Conservation (phyloP, 2,797 vertebrate species). For the Coregonus sp. region DNA sequence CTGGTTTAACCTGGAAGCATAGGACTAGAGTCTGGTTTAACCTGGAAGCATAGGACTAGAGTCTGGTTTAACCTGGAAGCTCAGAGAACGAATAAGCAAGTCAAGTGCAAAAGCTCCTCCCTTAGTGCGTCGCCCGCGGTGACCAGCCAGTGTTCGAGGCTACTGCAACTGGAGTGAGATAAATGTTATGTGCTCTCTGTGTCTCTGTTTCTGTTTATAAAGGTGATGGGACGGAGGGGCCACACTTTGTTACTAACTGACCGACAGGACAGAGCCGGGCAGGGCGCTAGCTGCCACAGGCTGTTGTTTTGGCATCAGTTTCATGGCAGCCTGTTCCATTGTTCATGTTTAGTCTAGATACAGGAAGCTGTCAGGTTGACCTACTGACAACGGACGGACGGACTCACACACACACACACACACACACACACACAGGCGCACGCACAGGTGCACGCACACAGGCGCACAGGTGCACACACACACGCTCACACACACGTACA, state of each 20-base stretch:
- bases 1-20: no score
- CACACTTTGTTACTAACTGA: background rate
- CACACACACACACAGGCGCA: slow-evolving; percentile 15
- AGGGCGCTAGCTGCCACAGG: slow-evolving; percentile 12
- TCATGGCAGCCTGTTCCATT: slow-evolving; percentile 13
- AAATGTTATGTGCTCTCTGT: slow-evolving; percentile 15
- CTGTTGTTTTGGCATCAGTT: slow-evolving; percentile 11
- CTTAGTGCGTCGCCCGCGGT: slow-evolving; percentile 55
- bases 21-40: no score
- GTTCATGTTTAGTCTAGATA: slow-evolving; percentile 41
- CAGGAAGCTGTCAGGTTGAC: slow-evolving; percentile 49
- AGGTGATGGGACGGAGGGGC: background rate
- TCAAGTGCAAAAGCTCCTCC: slow-evolving; percentile 83
- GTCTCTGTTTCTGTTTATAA: background rate
- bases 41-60: no score
- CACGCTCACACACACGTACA: no score
- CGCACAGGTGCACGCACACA: no score
- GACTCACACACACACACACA: background rate
- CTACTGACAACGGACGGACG: slow-evolving; percentile 30
- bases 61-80: no score
- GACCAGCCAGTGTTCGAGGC: slow-evolving; percentile 46
- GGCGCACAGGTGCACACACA: no score
- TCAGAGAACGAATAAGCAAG: slow-evolving; percentile 82
- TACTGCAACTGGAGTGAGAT: slow-evolving; percentile 78
- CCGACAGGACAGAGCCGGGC: no score